Evolutionary conservation across 2,797 vertebrate species (phyloP), one percentile per base, ranked within the genome.

Genomic region (Trachurus trachurus): DNA sequence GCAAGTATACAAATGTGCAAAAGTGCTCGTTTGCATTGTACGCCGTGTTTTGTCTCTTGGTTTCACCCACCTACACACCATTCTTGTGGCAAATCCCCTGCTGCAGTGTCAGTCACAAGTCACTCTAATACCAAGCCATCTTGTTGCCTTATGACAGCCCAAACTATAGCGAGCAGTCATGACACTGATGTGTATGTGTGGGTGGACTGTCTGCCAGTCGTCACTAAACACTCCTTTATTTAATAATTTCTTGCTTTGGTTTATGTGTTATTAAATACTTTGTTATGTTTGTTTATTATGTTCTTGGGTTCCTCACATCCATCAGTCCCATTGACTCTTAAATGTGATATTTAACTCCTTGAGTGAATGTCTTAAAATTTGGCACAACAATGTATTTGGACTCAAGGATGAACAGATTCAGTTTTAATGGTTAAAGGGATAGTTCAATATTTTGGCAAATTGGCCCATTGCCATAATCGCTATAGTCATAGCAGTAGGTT

Each of bases 101-200:
- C 83, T 71, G 81, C 78, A 73, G 81, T 86, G 90, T 93, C 93
- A 93, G 82, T 92, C 90, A 90, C 53, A 84, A 88, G 87, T 86
- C 89, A 68, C 61, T 85, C 66, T 86, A 75, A 26, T 45, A 71
- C 76, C 67, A 21, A 63, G 66, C 77, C 85, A 74, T 88, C 82
- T 82, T 78, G 82, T 88, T 82, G 83, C 79, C 72, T 71, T 59
- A 49, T 89, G 87, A 88, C 93, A 91, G 85, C 58, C 78, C 68
- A 84, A 88, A 91, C 77, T 77, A 54, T 52, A 69, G 74, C 37
- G 56, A 89, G 74, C 87, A 74, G 83, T 80, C 84, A 77, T 58
- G 82, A 88, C 89, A 88, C 77, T 50, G 78, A 68, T 67, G 63
- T 72, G 76, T 78, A 13, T 69, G 80, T 74, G 88, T 88, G 81